A percentile compares a stretch with the other conserved stretches of the same genome.
phyloP scores from a whole-genome alignment of 2,888 invertebrate species.

The Pyralis farinalis region DNA sequence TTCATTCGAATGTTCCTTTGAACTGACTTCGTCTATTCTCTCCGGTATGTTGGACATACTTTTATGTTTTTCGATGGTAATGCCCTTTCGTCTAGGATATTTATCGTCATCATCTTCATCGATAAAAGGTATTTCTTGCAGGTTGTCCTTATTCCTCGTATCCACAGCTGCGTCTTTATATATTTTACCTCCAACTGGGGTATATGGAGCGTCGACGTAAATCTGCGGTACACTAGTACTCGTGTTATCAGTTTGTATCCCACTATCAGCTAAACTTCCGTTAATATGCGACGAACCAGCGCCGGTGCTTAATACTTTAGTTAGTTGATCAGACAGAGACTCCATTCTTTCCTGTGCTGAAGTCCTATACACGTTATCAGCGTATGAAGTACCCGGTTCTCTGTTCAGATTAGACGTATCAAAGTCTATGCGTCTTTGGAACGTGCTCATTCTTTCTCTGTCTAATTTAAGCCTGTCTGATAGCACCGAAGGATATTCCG shows the following conservation, averaged over 20 bases:
- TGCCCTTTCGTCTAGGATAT: slow-evolving; percentile 37
- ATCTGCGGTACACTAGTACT: slow-evolving; percentile 72
- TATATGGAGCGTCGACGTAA: slow-evolving; percentile 45
- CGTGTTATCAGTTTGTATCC: slow-evolving; percentile 73
- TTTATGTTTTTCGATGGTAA: slow-evolving; percentile 62
- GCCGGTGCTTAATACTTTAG: slow-evolving; percentile 65
- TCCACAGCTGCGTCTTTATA: slow-evolving; percentile 69
- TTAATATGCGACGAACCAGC: slow-evolving; percentile 72
- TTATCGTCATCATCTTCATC: slow-evolving; percentile 66
- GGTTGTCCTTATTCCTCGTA: slow-evolving; percentile 68
- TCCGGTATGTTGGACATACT: slow-evolving; percentile 73
- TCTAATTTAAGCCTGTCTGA: slow-evolving; percentile 67
- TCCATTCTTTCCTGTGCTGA: slow-evolving; percentile 64
- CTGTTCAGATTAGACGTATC: slow-evolving; percentile 60
- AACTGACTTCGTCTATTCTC: slow-evolving; percentile 54
- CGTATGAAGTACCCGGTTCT: slow-evolving; percentile 60
- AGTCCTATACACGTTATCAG: slow-evolving; percentile 52
- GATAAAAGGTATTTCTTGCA: slow-evolving; percentile 73
- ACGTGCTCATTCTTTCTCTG: slow-evolving; percentile 47
- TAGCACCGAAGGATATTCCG: slow-evolving; percentile 68
- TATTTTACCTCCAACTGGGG: slow-evolving; percentile 36
- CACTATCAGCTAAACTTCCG: slow-evolving; percentile 70
- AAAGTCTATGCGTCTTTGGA: slow-evolving; percentile 65
- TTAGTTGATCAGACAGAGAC: slow-evolving; percentile 61
- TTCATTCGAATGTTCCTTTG: slow-evolving; percentile 52